Conservation (phyloP, 2,113 vertebrate genomes). For the Thryonomys swinderianus region DNA sequence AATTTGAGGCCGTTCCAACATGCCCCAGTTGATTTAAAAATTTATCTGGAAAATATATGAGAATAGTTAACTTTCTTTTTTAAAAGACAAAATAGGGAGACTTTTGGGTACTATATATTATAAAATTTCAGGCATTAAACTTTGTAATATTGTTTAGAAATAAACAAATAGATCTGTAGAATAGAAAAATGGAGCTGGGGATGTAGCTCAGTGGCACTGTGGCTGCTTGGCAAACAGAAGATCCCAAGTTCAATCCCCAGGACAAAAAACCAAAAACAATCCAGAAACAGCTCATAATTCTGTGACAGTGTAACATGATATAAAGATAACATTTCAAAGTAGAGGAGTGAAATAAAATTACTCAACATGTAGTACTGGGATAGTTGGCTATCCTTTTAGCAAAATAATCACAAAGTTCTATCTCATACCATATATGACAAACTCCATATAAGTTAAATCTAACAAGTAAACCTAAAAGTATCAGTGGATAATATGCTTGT, state of each 20-base stretch:
- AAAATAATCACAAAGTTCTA: slow-evolving; percentile 38
- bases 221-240: too few species aligned
- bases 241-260: too few species aligned
- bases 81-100: not conserved
- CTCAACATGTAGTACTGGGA: not conserved
- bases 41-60: slow-evolving; percentile 41
- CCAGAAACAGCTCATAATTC: slow-evolving; percentile 13
- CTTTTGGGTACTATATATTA: not conserved
- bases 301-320: slow-evolving; percentile 23
- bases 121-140: slow-evolving; percentile 25
- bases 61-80: not conserved
- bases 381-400: not conserved
- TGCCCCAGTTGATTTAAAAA: not conserved
- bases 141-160: not conserved
- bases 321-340: slow-evolving; percentile 56
- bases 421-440: not conserved
- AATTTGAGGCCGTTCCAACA: slow-evolving; percentile 5
- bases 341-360: slow-evolving; percentile 12
- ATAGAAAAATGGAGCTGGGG: not conserved
- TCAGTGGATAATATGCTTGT: slow-evolving; percentile 29
- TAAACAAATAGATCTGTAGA: slow-evolving; percentile 20
- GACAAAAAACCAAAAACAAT: not conserved
- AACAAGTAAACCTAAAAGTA: slow-evolving; percentile 17
- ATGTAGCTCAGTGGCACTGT: too few species aligned
- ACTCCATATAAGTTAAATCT: slow-evolving; percentile 12